Evolutionary conservation across 2,113 vertebrate species (phyloP).

Genomic region (Prietella phreatophila): DNA sequence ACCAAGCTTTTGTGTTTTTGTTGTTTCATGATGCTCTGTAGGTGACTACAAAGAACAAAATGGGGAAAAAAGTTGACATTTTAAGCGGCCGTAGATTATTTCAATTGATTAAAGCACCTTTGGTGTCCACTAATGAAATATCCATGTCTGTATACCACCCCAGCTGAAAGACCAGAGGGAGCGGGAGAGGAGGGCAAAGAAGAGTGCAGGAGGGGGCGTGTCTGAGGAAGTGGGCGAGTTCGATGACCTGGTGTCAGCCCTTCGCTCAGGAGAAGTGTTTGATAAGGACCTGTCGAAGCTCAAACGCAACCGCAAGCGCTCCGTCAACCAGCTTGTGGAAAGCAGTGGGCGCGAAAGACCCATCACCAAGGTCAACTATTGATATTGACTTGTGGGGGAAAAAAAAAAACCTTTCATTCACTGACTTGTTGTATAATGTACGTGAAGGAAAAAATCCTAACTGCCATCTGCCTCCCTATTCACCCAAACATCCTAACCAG

Average conservation of each 20-base stretch:
- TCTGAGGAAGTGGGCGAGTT: conserved; percentile 92
- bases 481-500: conserved; percentile 17
- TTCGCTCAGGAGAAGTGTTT: conserved; percentile 94
- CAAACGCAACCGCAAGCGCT: conserved; percentile 93
- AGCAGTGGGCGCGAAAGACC: conserved; percentile 82
- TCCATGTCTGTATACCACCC: conserved; percentile 34
- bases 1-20: background rate
- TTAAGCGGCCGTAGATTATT: background rate
- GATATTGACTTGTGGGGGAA: conserved; percentile 73
- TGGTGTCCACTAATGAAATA: background rate
- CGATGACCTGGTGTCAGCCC: conserved; percentile 90
- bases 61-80: background rate
- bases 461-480: conserved; percentile 30
- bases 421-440: conserved; percentile 28
- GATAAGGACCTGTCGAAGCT: conserved; percentile 98
- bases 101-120: background rate
- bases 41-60: background rate
- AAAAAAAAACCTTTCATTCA: conserved; percentile 6
- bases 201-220: conserved; percentile 68
- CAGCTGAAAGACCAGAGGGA: conserved; percentile 96
- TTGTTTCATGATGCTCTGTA: background rate
- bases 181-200: conserved; percentile 84
- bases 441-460: conserved; percentile 38
- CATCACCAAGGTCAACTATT: conserved; percentile 89
- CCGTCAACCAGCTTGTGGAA: conserved; percentile 83